A percentile compares a stretch with the other conserved stretches of the same genome.
These are phyloP conservation scores for Epicampocera succincta DNA, from an alignment of 2,888 invertebrate species.

Conservation along the genomic window DNA sequence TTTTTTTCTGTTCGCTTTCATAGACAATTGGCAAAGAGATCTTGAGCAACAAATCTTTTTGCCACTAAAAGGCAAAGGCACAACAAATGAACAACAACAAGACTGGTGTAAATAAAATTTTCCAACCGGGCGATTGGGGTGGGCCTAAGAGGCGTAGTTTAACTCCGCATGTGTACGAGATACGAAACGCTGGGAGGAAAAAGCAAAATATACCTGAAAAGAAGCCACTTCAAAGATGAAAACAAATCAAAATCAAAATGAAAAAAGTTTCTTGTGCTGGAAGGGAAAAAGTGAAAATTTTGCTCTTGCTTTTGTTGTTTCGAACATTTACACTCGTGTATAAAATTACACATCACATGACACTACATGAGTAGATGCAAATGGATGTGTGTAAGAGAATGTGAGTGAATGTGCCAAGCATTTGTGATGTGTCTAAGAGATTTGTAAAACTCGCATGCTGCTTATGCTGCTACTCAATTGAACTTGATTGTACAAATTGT, in stretches of 20 bases:
- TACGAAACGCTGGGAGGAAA: slow-evolving; percentile 53
- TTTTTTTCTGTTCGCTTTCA: not conserved
- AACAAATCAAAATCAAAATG: slow-evolving; percentile 39
- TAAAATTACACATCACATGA: not conserved
- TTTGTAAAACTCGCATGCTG: slow-evolving; percentile 56
- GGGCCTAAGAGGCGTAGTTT: slow-evolving; percentile 72
- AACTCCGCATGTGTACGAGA: slow-evolving; percentile 68
- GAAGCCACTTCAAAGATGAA: slow-evolving; percentile 43
- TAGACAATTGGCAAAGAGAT: slow-evolving; percentile 58
- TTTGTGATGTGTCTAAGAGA: slow-evolving; percentile 46
- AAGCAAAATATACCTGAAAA: slow-evolving; percentile 8
- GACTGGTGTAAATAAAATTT: slow-evolving; percentile 45
- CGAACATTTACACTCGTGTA: not conserved
- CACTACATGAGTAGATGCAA: no score
- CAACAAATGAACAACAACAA: slow-evolving; percentile 32
- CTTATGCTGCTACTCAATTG: slow-evolving; percentile 52
- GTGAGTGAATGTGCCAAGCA: slow-evolving; percentile 3
- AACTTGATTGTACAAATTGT: slow-evolving; percentile 41
- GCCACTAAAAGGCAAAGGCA: slow-evolving; percentile 66
- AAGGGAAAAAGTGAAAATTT: slow-evolving; percentile 45
- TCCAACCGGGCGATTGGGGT: slow-evolving; percentile 69
- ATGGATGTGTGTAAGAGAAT: no score
- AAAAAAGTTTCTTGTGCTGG: slow-evolving; percentile 22
- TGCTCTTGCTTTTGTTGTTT: slow-evolving; percentile 20
- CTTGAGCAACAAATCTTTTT: slow-evolving; percentile 67